Evolutionary conservation across 92 coral and sea anemone species (phyloP).

Genomic region (Zoanthus solanderi): DNA sequence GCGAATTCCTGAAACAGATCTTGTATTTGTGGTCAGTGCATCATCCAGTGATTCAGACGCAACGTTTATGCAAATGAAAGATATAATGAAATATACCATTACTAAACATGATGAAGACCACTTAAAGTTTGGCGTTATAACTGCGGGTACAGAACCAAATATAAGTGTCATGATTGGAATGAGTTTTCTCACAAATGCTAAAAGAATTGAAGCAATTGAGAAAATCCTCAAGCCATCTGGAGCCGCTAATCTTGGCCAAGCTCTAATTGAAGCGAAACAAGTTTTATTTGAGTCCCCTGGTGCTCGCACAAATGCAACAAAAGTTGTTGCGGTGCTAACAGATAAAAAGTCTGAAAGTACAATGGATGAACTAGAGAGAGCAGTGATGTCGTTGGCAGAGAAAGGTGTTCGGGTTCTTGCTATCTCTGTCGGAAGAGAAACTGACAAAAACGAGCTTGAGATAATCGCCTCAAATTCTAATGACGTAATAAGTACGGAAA

Average conservation of each 20-base stretch:
- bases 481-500: constrained; percentile 22
- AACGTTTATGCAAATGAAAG: constrained; percentile 71
- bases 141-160: constrained; percentile 73
- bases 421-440: constrained; percentile 23
- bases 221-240: constrained; percentile 29
- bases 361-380: background rate
- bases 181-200: constrained; percentile 58
- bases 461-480: constrained; percentile 19
- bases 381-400: constrained; percentile 6
- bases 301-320: constrained; percentile 38
- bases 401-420: constrained; percentile 47
- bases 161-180: constrained; percentile 68
- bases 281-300: constrained; percentile 4
- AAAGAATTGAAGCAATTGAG: background rate
- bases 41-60: constrained; percentile 60
- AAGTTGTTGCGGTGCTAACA: constrained; percentile 30
- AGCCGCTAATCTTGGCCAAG: constrained; percentile 24
- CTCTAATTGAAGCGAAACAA: constrained; percentile 3
- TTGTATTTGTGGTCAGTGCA: constrained; percentile 85
- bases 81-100: constrained; percentile 69
- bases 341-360: constrained; percentile 23
- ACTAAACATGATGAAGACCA: constrained; percentile 70
- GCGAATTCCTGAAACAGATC: constrained; percentile 63
- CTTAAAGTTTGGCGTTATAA: constrained; percentile 78
- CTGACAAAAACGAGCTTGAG: constrained; percentile 17